These are phyloP conservation scores for Lasioglossum vierecki DNA, from an alignment of 2,888 invertebrate genomes.

Conservation along the genomic window DNA sequence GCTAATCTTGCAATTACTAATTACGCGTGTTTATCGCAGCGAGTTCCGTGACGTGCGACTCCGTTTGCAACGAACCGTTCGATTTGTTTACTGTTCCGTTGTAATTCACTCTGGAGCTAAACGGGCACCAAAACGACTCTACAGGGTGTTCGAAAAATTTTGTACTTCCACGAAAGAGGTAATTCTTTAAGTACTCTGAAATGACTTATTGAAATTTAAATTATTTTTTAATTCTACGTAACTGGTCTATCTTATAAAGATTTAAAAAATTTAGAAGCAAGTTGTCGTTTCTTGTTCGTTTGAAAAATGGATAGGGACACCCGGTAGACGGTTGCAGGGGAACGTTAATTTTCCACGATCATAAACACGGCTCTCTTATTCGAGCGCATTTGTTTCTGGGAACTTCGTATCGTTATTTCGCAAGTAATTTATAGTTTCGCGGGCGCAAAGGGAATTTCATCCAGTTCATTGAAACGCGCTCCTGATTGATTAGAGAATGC, in stretches of 20 bases:
- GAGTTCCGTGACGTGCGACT: background rate
- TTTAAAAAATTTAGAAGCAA: background rate
- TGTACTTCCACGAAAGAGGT: too few relatives aligned
- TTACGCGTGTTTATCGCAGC: background rate
- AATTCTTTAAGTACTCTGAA: too few relatives aligned
- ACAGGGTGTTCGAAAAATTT: too few relatives aligned
- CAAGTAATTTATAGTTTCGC: background rate
- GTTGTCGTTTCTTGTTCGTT: background rate
- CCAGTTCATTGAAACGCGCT: slow-evolving; percentile 1
- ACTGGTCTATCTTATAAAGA: too few relatives aligned
- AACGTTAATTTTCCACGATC: background rate
- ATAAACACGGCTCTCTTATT: background rate
- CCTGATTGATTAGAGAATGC: background rate
- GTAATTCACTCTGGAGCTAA: too few relatives aligned
- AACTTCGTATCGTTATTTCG: background rate
- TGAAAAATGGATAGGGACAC: background rate
- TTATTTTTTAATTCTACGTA: too few relatives aligned
- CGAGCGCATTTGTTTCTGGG: background rate
- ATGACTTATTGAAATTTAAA: too few relatives aligned
- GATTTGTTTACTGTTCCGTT: background rate
- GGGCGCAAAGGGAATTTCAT: slow-evolving; percentile 6
- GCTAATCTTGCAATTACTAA: slow-evolving; percentile 1
- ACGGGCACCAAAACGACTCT: too few relatives aligned
- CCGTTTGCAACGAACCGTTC: background rate
- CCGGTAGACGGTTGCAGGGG: background rate